phyloP scores from a whole-genome alignment of 2,888 invertebrate genomes.

The Seira musarum region DNA sequence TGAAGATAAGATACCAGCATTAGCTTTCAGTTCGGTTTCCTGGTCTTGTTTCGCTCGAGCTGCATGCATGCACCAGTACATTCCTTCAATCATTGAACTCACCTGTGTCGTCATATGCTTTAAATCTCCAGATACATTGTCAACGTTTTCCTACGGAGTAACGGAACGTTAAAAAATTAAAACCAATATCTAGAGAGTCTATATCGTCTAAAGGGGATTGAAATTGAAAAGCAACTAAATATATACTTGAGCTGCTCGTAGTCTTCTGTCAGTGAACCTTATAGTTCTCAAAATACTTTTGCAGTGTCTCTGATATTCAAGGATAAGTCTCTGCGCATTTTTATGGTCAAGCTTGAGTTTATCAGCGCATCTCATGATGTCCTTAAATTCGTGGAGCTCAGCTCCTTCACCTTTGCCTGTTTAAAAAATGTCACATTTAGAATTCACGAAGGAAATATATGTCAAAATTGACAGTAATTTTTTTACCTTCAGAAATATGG shows the following conservation, averaged over 20 bases:
- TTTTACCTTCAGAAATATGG: constrained; percentile 32
- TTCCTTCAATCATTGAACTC: constrained; percentile 21
- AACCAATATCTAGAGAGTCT: too few species aligned
- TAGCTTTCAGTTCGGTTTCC: not conserved
- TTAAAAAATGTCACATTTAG: not conserved
- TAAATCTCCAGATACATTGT: not conserved
- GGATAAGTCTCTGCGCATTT: too few species aligned
- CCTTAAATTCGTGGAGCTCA: constrained; percentile 42
- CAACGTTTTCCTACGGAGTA: not conserved
- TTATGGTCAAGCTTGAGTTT: constrained; percentile 41
- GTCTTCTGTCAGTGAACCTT: constrained; percentile 24
- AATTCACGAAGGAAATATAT: not conserved
- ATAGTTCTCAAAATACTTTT: constrained; percentile 23
- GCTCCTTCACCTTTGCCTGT: constrained; percentile 43
- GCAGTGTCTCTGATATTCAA: too few species aligned
- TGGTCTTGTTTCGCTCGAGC: not conserved
- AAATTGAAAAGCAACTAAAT: too few species aligned
- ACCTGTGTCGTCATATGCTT: not conserved
- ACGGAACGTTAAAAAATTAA: too few species aligned
- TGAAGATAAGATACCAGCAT: constrained; percentile 18
- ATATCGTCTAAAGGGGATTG: too few species aligned
- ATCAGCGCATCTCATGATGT: constrained; percentile 30
- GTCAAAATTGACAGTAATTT: not conserved
- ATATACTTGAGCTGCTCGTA: not conserved
- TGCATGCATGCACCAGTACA: constrained; percentile 14